Percentiles rank a stretch among this genome's conserved stretches.
Conservation (phyloP, 2,797 vertebrate species). For the Sphenodon punctatus region DNA sequence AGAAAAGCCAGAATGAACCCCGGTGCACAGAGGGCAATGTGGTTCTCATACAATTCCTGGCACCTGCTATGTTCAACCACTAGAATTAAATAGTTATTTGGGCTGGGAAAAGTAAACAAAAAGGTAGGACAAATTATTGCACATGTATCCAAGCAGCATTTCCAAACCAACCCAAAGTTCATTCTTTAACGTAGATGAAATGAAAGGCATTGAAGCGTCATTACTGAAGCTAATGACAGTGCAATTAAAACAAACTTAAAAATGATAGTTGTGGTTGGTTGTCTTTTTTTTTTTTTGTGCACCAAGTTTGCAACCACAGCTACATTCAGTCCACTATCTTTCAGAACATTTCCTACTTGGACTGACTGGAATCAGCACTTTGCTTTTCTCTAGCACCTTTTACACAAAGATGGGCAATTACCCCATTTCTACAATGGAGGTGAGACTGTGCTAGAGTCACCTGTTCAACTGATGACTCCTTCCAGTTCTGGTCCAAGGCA, state of each 20-base stretch:
- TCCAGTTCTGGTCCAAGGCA: rapidly evolving
- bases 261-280: too few species aligned
- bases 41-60: too few species aligned
- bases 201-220: too few species aligned
- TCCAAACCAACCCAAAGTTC: neutral
- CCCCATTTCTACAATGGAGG: too few species aligned
- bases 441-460: too few species aligned
- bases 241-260: too few species aligned
- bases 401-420: neutral
- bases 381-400: neutral
- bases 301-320: neutral
- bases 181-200: too few species aligned
- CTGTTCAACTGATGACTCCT: too few species aligned
- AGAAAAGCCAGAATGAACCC: too few species aligned
- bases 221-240: neutral
- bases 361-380: neutral
- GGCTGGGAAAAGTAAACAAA: neutral
- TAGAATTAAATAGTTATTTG: neutral
- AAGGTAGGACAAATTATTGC: neutral
- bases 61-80: too few species aligned
- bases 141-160: neutral
- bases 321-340: neutral
- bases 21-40: neutral
- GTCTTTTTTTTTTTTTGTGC: too few species aligned
- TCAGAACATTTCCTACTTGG: neutral